Evolutionary conservation across 2,888 invertebrate species (phyloP), one percentile per base, ranked within the genome.

Genomic region (Harpalus rubripes): DNA sequence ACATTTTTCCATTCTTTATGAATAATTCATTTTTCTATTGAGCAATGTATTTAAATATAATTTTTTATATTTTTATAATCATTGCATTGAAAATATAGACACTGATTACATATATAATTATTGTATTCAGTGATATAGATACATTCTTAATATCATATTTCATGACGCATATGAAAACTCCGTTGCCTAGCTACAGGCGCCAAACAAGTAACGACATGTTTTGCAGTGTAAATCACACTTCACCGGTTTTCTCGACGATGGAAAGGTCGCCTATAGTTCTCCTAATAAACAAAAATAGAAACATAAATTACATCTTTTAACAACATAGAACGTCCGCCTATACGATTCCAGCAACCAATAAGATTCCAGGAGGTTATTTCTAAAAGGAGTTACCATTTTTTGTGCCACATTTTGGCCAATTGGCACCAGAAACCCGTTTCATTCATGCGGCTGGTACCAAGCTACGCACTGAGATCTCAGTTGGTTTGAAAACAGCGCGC

Each of bases 331-430:
- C 16, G 41, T 22, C 83, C 83, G 83, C 83, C 83, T 83, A 18
- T 68, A 22, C 10, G n/a, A 68, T 10, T 61, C 59, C 59, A 12
- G 12, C 59, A 76, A 41, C 83, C 83, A 83, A 83, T 83, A 76
- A 83, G 76, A 83, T 44, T 59, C 83, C 83, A 61, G 39, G 7
- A 26, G 26, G 72, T 72, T 56, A 59, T 61, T 63, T 83, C 41
- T 74, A 18, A 86, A 87, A 87, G 87, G 87, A 87, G 87, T 87
- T 85, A 79, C 85, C 86, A 85, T 88, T 87, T 87, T 87, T 87
- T 87, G 85, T 85, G 84, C 83, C 78, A 85, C 26, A 72, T 84
- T 86, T 85, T 85, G 84, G 85, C 88, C 87, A 88, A 88, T 88
- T 87, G 87, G 86, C 86, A 81, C 85, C 81, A 61, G 85, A 82